phyloP scores from a whole-genome alignment of 1,140 invertebrate genomes.

The Palaemon carinicauda region DNA sequence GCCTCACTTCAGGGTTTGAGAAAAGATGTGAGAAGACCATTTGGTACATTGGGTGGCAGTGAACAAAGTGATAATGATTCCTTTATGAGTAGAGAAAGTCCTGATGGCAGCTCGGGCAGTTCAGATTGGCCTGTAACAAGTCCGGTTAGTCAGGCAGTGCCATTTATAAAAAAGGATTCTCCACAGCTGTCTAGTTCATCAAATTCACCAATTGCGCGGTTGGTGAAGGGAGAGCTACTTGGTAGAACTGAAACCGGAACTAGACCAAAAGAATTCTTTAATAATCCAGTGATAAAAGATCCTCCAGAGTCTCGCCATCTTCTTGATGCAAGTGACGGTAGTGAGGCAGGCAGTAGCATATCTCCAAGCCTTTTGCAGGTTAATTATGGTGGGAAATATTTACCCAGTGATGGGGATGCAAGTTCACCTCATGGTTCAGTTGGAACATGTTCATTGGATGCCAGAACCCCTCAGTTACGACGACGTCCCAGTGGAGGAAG shows the following conservation, averaged over 20 bases:
- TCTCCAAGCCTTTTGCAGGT: slow-evolving; percentile 45
- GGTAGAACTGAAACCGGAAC: slow-evolving; percentile 24
- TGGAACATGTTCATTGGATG: background rate
- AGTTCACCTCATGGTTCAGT: background rate
- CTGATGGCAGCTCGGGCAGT: slow-evolving; percentile 38
- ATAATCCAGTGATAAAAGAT: background rate
- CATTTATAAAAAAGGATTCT: background rate
- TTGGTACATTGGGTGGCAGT: background rate
- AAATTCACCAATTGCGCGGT: background rate
- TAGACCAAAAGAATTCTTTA: slow-evolving; percentile 26
- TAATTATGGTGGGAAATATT: slow-evolving; percentile 20
- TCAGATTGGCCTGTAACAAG: slow-evolving; percentile 41
- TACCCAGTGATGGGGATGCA: slow-evolving; percentile 1
- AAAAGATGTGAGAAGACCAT: background rate
- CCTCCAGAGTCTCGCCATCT: background rate
- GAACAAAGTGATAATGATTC: background rate
- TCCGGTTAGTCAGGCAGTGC: background rate
- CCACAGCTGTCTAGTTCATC: background rate
- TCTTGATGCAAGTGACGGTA: slow-evolving; percentile 20
- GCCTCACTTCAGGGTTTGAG: background rate
- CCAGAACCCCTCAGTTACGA: slow-evolving; percentile 13
- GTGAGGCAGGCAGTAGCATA: slow-evolving; percentile 9
- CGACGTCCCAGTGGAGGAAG: slow-evolving; percentile 3
- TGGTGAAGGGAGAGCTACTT: background rate
- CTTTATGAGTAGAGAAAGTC: slow-evolving; percentile 23